Evolutionary conservation across 2,797 vertebrate species (phyloP).

Genomic region (Siniperca obscura): DNA sequence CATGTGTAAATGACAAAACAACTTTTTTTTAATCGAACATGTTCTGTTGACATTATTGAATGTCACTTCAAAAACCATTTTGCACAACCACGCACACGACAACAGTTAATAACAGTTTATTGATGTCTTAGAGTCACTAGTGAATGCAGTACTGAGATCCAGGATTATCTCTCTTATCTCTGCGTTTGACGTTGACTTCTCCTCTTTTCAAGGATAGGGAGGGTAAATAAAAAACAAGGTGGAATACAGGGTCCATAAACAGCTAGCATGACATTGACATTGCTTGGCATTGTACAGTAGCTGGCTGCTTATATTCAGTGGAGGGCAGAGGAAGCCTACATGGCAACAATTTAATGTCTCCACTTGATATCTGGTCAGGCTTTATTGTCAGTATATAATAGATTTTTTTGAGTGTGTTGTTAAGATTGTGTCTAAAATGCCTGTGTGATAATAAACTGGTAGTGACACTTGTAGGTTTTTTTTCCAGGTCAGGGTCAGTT

Average conservation of each 20-base stretch:
- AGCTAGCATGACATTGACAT: conserved; percentile 23
- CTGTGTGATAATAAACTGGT: conserved; percentile 1
- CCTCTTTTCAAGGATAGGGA: conserved; percentile 29
- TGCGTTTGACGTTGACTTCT: conserved; percentile 26
- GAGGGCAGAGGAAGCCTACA: conserved; percentile 31
- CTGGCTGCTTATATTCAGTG: conserved; percentile 29
- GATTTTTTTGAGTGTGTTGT: conserved; percentile 11
- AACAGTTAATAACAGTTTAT: conserved; percentile 8
- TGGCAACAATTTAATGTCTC: conserved; percentile 14
- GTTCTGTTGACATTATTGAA: neutral
- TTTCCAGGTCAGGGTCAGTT: conserved; percentile 20
- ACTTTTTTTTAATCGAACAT: neutral
- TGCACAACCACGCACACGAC: neutral
- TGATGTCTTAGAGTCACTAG: neutral
- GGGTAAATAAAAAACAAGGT: conserved; percentile 24
- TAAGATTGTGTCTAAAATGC: conserved; percentile 17
- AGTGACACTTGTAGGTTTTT: neutral
- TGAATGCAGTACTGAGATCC: conserved; percentile 8
- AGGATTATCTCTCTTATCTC: conserved; percentile 23
- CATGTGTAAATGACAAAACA: neutral
- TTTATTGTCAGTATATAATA: conserved; percentile 15
- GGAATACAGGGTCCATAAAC: conserved; percentile 35
- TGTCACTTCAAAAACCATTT: neutral
- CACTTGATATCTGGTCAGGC: conserved; percentile 6
- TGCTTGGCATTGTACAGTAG: conserved; percentile 24